Conservation (phyloP, 2,888 invertebrate species). For the Autographa pulchrina region DNA sequence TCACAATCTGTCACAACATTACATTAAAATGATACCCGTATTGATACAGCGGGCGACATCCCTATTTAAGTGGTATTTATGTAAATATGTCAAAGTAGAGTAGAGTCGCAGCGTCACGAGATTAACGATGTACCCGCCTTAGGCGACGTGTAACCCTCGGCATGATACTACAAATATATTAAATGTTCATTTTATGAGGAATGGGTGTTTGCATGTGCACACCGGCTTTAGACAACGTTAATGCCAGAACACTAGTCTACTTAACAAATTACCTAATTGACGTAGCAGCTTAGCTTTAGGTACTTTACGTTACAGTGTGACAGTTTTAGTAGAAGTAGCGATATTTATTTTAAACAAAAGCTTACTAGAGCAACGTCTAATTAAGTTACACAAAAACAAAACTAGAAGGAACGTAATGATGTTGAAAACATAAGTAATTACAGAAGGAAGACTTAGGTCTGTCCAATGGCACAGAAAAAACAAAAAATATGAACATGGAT, state of each 20-base stretch:
- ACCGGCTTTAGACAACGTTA: conserved; percentile 4
- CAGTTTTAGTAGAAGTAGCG: background rate
- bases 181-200: conserved; percentile 50
- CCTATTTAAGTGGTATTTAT: conserved; percentile 72
- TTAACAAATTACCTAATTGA: background rate
- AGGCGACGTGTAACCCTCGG: conserved; percentile 60
- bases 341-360: background rate
- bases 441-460: too few relatives aligned
- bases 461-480: background rate
- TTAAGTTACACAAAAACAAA: background rate
- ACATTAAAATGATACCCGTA: conserved; percentile 43
- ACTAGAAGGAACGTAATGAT: too few relatives aligned
- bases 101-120: conserved; percentile 67
- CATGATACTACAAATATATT: conserved; percentile 56
- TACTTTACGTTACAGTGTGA: background rate
- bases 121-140: conserved; percentile 71
- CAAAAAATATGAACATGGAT: background rate
- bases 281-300: background rate
- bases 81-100: conserved; percentile 73
- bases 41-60: conserved; percentile 59
- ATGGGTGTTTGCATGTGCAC: conserved; percentile 32
- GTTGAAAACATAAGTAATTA: too few relatives aligned
- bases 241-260: conserved; percentile 1
- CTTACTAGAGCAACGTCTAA: background rate
- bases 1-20: conserved; percentile 59